Conservation (phyloP, 2,888 invertebrate species). For the Cheilosia impressa region DNA sequence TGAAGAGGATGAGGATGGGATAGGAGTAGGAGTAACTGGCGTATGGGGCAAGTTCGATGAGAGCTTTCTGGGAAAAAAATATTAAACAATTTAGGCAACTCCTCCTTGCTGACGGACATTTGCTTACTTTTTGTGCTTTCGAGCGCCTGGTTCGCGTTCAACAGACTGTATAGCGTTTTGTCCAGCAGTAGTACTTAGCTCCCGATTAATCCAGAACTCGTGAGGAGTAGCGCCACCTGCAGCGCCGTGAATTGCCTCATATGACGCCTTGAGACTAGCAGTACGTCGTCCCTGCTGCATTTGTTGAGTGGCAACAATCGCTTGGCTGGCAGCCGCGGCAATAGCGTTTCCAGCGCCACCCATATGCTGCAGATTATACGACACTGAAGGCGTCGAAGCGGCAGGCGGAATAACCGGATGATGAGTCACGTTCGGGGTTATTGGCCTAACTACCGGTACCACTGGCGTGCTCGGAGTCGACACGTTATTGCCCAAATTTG, state of each 20-base stretch:
- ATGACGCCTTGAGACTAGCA: slow-evolving; percentile 96
- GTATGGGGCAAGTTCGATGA: slow-evolving; percentile 76
- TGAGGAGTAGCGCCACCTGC: slow-evolving; percentile 86
- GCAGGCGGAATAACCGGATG: slow-evolving; percentile 80
- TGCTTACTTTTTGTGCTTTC: slow-evolving; percentile 87
- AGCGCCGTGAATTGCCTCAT: slow-evolving; percentile 93
- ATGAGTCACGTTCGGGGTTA: slow-evolving; percentile 78
- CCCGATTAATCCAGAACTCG: slow-evolving; percentile 89
- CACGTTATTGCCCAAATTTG: slow-evolving; percentile 78
- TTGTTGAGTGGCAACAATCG: slow-evolving; percentile 97
- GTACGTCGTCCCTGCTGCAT: slow-evolving; percentile 97
- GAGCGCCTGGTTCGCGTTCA: slow-evolving; percentile 85
- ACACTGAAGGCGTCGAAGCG: slow-evolving; percentile 82
- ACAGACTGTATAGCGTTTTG: slow-evolving; percentile 90
- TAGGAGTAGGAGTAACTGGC: slow-evolving; percentile 79
- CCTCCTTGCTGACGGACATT: not conserved
- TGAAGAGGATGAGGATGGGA: slow-evolving; percentile 80
- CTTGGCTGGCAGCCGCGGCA: slow-evolving; percentile 97
- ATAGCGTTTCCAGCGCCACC: slow-evolving; percentile 95
- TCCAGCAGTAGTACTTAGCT: slow-evolving; percentile 87
- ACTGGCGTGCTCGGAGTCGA: slow-evolving; percentile 77
- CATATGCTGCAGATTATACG: slow-evolving; percentile 91
- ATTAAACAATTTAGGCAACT: slow-evolving; percentile 2
- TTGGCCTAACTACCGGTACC: slow-evolving; percentile 80
- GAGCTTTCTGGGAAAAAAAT: slow-evolving; percentile 78